phyloP scores from a whole-genome alignment of 2,113 vertebrate genomes.

The Corvus cornix region DNA sequence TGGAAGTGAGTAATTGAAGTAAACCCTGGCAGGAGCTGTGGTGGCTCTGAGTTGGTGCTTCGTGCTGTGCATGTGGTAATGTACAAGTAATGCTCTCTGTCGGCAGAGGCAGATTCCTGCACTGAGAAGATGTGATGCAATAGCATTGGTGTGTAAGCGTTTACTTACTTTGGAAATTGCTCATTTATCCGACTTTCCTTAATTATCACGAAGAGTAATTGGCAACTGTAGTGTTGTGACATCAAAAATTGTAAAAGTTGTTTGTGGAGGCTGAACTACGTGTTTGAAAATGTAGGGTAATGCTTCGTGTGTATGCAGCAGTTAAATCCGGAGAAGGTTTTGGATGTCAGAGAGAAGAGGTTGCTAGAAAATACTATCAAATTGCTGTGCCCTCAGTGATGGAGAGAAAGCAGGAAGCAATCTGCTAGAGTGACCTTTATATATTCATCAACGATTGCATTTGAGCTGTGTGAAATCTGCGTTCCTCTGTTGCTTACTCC shows the following conservation, averaged over 20 bases:
- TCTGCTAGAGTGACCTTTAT: neutral
- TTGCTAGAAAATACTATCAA: neutral
- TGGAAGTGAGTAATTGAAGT: neutral
- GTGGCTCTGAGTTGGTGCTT: neutral
- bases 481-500: neutral
- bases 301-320: neutral
- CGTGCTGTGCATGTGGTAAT: accelerated
- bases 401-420: neutral
- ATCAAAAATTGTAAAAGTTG: neutral
- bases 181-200: neutral
- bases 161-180: neutral
- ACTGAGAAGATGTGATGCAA: neutral
- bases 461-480: neutral
- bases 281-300: neutral
- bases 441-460: neutral
- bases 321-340: neutral
- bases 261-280: neutral
- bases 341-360: neutral
- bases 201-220: neutral
- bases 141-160: neutral
- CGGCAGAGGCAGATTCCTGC: neutral
- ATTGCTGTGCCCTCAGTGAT: neutral
- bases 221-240: accelerated
- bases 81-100: neutral
- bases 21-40: neutral